A percentile compares a stretch with the other conserved stretches of the same genome.
Evolutionary conservation across 2,888 invertebrate genomes (phyloP).

Genomic region (Drosophila atroscutellata): DNA sequence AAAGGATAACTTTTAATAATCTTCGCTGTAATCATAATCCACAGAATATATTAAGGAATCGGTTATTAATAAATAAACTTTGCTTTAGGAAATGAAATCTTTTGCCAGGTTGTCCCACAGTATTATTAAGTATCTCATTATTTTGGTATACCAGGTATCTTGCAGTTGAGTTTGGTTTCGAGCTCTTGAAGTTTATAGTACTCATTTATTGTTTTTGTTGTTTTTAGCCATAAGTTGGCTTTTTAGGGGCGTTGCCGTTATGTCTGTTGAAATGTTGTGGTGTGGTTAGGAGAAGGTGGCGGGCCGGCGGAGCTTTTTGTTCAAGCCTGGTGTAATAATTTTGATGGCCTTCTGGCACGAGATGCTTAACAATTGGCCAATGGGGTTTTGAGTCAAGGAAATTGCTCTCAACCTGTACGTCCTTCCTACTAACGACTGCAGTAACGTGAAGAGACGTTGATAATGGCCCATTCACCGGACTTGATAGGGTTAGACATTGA

Average conservation of each 20-base stretch:
- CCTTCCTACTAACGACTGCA: not conserved
- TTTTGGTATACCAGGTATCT: not conserved
- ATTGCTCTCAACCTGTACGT: slow-evolving; percentile 47
- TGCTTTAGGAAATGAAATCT: not conserved
- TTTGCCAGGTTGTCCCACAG: not conserved
- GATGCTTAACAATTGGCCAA: slow-evolving; percentile 57
- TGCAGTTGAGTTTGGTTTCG: not conserved
- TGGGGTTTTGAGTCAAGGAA: slow-evolving; percentile 39
- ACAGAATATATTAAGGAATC: not conserved
- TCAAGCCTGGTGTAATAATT: slow-evolving; percentile 66
- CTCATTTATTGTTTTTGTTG: slow-evolving; percentile 17
- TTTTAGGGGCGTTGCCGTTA: slow-evolving; percentile 49
- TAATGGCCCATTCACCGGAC: slow-evolving; percentile 15
- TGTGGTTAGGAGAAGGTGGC: not conserved
- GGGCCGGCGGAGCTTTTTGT: slow-evolving; percentile 1
- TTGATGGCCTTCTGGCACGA: slow-evolving; percentile 78
- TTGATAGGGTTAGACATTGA: slow-evolving; percentile 41
- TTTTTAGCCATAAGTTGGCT: slow-evolving; percentile 38
- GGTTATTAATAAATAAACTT: not conserved
- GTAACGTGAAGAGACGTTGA: slow-evolving; percentile 1
- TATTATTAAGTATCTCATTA: not conserved
- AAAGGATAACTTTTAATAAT: not conserved
- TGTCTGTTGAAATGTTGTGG: slow-evolving; percentile 16
- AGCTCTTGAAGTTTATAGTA: not conserved
- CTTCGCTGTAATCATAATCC: not conserved